phyloP scores from a whole-genome alignment of 2,113 vertebrate genomes.

The Coptodon rendalli region DNA sequence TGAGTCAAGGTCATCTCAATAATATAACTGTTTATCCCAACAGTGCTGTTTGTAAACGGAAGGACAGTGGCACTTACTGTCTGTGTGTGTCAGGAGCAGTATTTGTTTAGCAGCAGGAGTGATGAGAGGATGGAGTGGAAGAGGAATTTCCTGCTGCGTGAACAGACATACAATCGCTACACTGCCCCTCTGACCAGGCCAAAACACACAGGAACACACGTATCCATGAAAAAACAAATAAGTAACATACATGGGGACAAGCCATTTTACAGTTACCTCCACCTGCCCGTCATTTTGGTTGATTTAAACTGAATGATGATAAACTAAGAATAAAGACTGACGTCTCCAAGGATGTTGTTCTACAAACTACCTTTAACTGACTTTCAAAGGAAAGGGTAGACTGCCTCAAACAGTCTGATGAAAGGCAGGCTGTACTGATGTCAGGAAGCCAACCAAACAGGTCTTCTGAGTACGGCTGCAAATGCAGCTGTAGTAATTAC shows the following conservation, averaged over 20 bases:
- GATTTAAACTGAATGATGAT: not conserved
- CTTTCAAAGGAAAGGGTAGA: not conserved
- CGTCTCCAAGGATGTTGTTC: not conserved
- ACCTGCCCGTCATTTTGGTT: not conserved
- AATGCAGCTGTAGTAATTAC: not conserved
- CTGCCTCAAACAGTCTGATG: not conserved
- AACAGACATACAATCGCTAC: slow-evolving; percentile 38
- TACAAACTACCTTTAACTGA: not conserved
- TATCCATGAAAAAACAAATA: not conserved
- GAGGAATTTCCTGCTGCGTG: slow-evolving; percentile 61
- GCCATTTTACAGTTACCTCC: not conserved
- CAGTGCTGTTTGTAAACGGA: not conserved
- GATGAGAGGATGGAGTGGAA: slow-evolving; percentile 45
- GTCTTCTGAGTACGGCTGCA: slow-evolving; percentile 9
- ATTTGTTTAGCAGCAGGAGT: slow-evolving; percentile 47
- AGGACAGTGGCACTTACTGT: not conserved
- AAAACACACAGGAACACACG: not conserved
- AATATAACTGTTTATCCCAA: slow-evolving; percentile 2
- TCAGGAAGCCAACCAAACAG: slow-evolving; percentile 26
- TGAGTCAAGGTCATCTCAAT: slow-evolving; percentile 6
- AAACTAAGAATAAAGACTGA: not conserved
- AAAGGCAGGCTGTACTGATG: not conserved
- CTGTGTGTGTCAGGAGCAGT: slow-evolving; percentile 13
- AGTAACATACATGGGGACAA: not conserved
- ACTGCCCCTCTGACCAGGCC: slow-evolving; percentile 12